phyloP scores from a whole-genome alignment of 2,797 vertebrate genomes.

The Potorous gilbertii region DNA sequence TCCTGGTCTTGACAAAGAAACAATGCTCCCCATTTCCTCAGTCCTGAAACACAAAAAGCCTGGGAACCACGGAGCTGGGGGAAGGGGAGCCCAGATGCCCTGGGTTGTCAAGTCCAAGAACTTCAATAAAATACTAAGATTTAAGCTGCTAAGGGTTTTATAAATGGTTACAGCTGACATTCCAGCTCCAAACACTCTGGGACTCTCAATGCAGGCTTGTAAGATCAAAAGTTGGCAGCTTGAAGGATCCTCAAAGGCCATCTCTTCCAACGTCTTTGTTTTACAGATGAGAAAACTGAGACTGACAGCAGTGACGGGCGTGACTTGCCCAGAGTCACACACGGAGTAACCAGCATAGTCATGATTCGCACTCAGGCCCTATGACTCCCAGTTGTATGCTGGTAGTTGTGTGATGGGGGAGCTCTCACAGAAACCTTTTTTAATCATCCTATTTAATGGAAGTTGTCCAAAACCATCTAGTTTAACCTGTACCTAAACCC shows the following conservation, averaged over 20 bases:
- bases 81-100: neutral
- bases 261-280: neutral
- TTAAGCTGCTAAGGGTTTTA: neutral
- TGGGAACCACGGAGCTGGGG: neutral
- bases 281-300: neutral
- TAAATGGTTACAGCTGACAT: neutral
- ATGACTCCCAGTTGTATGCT: neutral
- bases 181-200: neutral
- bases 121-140: neutral
- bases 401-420: neutral
- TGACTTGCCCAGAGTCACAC: neutral
- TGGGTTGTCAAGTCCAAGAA: conserved; percentile 3
- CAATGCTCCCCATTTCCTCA: neutral
- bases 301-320: neutral
- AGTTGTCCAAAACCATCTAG: neutral
- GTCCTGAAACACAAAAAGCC: neutral
- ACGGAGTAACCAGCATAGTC: neutral
- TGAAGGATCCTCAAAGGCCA: neutral
- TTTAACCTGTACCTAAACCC: neutral
- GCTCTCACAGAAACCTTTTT: neutral
- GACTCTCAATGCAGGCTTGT: neutral
- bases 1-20: neutral
- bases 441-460: neutral
- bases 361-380: neutral
- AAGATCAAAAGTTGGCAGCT: neutral